A percentile compares a stretch with the other conserved stretches of the same genome.
These are phyloP conservation scores for Cossypha heuglini DNA, from an alignment of 2,797 vertebrate species.

Conservation along the genomic window DNA sequence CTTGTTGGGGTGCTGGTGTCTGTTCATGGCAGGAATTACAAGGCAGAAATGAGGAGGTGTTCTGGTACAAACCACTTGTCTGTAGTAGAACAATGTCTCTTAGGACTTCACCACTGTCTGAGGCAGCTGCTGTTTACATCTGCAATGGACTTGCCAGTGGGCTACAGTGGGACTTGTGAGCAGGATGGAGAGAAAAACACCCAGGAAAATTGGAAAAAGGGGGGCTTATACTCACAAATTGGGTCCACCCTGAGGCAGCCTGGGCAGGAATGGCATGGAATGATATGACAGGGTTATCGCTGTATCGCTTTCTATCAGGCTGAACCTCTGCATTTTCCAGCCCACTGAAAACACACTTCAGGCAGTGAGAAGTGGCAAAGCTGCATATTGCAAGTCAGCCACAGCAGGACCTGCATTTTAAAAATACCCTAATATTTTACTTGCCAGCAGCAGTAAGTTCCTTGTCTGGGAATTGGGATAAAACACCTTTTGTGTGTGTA, in stretches of 20 bases:
- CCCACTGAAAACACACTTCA: constrained; percentile 50
- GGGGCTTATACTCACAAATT: constrained; percentile 39
- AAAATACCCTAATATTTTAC: neutral
- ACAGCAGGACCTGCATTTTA: constrained; percentile 13
- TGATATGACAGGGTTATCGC: constrained; percentile 42
- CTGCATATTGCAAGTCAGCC: neutral
- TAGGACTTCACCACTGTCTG: neutral
- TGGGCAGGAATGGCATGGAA: constrained; percentile 11
- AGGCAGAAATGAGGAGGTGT: neutral
- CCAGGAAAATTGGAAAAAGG: neutral
- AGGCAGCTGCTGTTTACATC: neutral
- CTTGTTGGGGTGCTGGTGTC: neutral
- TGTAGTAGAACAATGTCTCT: neutral
- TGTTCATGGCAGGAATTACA: neutral
- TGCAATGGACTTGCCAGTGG: neutral
- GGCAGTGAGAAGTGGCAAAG: constrained; percentile 36
- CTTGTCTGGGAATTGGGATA: neutral
- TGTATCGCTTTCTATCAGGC: constrained; percentile 27
- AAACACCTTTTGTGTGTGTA: constrained; percentile 5
- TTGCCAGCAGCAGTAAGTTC: neutral
- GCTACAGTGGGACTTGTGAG: neutral
- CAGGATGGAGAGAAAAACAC: neutral
- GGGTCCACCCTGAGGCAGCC: neutral
- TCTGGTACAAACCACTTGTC: neutral
- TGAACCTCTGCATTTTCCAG: constrained; percentile 67